Percentiles rank a stretch among this genome's conserved stretches.
These are phyloP conservation scores for Drosophila lacertosa DNA, from an alignment of 1,140 invertebrate species.

Conservation along the genomic window DNA sequence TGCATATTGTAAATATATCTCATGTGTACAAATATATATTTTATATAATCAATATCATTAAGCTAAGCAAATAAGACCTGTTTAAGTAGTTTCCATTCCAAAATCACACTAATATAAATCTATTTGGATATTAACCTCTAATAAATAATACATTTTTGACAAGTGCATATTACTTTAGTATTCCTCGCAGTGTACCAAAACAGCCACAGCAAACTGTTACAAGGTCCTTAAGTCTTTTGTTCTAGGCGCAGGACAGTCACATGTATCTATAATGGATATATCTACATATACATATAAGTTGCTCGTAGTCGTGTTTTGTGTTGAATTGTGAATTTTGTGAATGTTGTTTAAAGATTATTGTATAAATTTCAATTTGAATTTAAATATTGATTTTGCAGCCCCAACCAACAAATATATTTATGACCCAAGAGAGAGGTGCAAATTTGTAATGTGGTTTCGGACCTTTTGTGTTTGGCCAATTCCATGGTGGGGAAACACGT, in stretches of 20 bases:
- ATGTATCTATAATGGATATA: constrained; percentile 33
- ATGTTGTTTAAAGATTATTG: constrained; percentile 49
- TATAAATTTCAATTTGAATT: constrained; percentile 67
- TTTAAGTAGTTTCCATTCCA: too few relatives aligned
- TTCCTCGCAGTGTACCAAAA: neutral
- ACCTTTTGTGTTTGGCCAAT: constrained; percentile 30
- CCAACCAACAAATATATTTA: constrained; percentile 59
- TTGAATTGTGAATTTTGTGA: constrained; percentile 3
- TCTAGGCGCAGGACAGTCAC: constrained; percentile 37
- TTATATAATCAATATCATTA: too few relatives aligned
- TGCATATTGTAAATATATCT: too few relatives aligned
- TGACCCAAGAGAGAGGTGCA: constrained; percentile 49
- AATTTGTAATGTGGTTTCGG: constrained; percentile 35
- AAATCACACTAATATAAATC: too few relatives aligned
- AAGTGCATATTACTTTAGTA: too few relatives aligned
- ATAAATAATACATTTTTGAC: too few relatives aligned
- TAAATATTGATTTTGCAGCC: constrained; percentile 68
- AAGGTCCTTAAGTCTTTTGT: constrained; percentile 71
- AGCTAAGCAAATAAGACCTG: too few relatives aligned
- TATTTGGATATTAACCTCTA: too few relatives aligned
- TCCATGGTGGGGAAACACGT: constrained; percentile 32
- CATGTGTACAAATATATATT: too few relatives aligned
- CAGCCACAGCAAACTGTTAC: constrained; percentile 57
- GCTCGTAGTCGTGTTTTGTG: constrained; percentile 22
- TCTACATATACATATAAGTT: constrained; percentile 12